phyloP scores from a whole-genome alignment of 2,797 vertebrate genomes.

The Capromys pilorides region DNA sequence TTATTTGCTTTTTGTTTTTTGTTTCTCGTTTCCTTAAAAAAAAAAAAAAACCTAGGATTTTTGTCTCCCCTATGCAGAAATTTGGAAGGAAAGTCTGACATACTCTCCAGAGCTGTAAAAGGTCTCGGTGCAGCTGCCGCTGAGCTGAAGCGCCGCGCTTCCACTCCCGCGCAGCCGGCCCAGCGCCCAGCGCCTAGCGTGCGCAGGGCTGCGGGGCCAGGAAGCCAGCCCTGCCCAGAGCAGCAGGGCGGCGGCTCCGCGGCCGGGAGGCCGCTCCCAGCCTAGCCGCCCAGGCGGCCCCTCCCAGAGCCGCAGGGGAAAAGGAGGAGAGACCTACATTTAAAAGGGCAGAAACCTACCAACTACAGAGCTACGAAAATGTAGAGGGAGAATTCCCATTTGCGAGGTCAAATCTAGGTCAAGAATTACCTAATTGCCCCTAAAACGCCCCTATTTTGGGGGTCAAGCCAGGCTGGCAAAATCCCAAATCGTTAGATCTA shows the following conservation, averaged over 20 bases:
- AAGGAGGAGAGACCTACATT: slow-evolving; percentile 72
- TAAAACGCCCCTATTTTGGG: slow-evolving; percentile 44
- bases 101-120: slow-evolving; percentile 25
- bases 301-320: slow-evolving; percentile 68
- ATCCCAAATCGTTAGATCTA: slow-evolving; percentile 31
- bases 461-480: slow-evolving; percentile 38
- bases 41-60: slow-evolving; percentile 25
- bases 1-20: too few species aligned
- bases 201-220: slow-evolving; percentile 27
- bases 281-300: slow-evolving; percentile 31
- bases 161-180: slow-evolving; percentile 24
- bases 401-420: slow-evolving; percentile 72
- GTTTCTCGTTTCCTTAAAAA: background rate
- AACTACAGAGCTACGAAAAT: slow-evolving; percentile 58
- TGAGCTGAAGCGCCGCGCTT: background rate
- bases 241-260: background rate
- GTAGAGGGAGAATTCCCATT: slow-evolving; percentile 61
- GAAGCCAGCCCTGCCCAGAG: background rate
- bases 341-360: slow-evolving; percentile 74
- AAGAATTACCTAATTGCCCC: slow-evolving; percentile 58
- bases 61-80: slow-evolving; percentile 53
- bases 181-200: slow-evolving; percentile 39
- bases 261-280: slow-evolving; percentile 61
- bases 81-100: slow-evolving; percentile 57
- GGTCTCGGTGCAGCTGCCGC: background rate